phyloP scores from a whole-genome alignment of 2,888 invertebrate species.

The Tupiocoris notatus region DNA sequence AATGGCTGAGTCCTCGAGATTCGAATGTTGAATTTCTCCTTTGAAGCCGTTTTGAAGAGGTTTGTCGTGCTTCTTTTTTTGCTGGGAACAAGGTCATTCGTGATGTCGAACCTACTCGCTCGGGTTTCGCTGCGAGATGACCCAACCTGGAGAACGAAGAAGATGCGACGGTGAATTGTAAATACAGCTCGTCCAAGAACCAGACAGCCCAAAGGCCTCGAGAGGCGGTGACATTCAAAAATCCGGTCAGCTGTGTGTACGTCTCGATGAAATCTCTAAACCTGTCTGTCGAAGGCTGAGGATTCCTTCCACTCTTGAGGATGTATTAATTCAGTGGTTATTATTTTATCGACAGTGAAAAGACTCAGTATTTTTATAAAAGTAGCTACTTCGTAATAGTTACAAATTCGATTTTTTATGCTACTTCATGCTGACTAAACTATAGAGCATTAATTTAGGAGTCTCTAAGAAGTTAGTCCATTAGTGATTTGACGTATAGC shows the following conservation, averaged over 20 bases:
- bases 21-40: background rate
- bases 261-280: background rate
- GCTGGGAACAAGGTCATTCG: constrained; percentile 7
- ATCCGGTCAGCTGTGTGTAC: background rate
- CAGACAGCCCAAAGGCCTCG: background rate
- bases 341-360: too few species aligned
- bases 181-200: background rate
- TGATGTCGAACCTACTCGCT: background rate
- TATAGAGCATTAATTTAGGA: too few species aligned
- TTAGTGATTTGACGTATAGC: too few species aligned
- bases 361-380: too few species aligned
- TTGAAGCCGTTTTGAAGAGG: background rate
- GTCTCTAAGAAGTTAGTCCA: too few species aligned
- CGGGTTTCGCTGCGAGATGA: background rate
- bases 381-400: too few species aligned
- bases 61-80: background rate
- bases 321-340: too few species aligned
- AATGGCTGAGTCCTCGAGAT: background rate
- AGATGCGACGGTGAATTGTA: background rate
- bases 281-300: background rate
- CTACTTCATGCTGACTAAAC: too few species aligned
- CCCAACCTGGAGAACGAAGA: constrained; percentile 5
- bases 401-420: too few species aligned
- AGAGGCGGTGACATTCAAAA: background rate
- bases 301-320: too few species aligned